Base-by-base conservation (phyloP, 2,888 invertebrate genomes). In the Athalia circularis region DNA sequence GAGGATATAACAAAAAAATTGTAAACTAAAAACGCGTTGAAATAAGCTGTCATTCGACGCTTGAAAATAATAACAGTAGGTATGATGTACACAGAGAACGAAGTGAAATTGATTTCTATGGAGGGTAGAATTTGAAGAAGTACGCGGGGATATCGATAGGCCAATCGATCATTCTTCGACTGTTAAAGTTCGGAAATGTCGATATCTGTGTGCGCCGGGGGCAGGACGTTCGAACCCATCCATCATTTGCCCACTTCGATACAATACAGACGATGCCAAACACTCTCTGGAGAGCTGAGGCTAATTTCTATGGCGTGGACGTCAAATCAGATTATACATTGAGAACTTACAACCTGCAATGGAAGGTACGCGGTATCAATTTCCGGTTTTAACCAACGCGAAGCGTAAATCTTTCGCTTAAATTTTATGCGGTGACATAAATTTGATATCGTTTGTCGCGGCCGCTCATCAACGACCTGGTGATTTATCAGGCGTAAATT, bases 291-390 rank as follows among this genome's bases (percentile, higher is more conserved):
- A 72, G 80, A 79, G 65, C 29, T 29, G 29, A 77, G 61, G 84
- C 80, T 86, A 83, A 84, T 83, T 84, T 80, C 78, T 82, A 83
- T 83, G 82, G 83, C 83, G 83, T 80, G 80, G 85, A 84, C 83
- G 82, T 82, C 78, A 79, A 79, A 80, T 80, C 79, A 84, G 85
- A 84, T 86, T 85, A 86, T 83, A 81, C 78, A 77, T 29, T 29
- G 77, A 29, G 59, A n/a, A 72, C 57, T 57, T 68, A 5, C 57
- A 7, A 62, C 50, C 70, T 13, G 29, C 29, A 29, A 29, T 29
- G 29, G 2, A 47, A 72, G 45, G 59, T 43, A 8, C 8, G 59
- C n/a, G 13, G 72, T 45, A 47, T 59, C 47, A 13, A 45, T 72
- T 72, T 57, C 72, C 72, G 72, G 72, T 72, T 59, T 59, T 47